Percentiles rank a stretch among this genome's conserved stretches.
Conservation (phyloP, 2,113 vertebrate genomes). For the Thalassoma bifasciatum region DNA sequence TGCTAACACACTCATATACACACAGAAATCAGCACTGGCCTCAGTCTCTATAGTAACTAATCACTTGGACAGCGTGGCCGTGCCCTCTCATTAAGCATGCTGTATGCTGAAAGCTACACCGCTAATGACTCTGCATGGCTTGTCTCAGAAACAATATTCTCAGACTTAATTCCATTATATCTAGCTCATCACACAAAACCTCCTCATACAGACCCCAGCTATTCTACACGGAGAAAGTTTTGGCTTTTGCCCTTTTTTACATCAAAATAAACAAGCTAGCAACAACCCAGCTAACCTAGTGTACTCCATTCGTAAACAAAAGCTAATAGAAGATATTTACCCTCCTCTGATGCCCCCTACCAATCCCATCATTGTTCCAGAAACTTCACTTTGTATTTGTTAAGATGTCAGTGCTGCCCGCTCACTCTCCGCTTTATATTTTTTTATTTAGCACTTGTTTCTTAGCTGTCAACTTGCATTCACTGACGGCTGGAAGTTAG, state of each 20-base stretch:
- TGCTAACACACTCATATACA: not conserved
- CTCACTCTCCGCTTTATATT: conserved; percentile 11
- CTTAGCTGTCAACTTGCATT: conserved; percentile 52
- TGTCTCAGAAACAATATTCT: conserved; percentile 42
- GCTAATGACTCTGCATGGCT: conserved; percentile 61
- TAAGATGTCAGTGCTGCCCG: conserved; percentile 5
- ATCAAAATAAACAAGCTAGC: not conserved
- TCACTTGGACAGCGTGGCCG: conserved; percentile 53
- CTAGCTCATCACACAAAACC: conserved; percentile 9
- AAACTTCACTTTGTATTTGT: conserved; percentile 71
- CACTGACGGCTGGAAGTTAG: conserved; percentile 27
- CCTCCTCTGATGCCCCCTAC: conserved; percentile 7
- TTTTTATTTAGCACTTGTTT: conserved; percentile 35
- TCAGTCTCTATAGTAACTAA: conserved; percentile 60
- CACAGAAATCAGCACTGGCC: conserved; percentile 26
- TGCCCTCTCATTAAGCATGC: conserved; percentile 63
- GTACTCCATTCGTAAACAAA: conserved; percentile 19
- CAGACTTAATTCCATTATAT: conserved; percentile 17
- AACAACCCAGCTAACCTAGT: not conserved
- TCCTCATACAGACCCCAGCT: not conserved
- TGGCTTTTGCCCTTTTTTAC: not conserved
- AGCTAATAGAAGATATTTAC: conserved; percentile 9
- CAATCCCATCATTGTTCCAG: conserved; percentile 57
- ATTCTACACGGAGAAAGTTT: conserved; percentile 30
- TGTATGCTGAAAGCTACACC: conserved; percentile 52